A percentile compares a stretch with the other conserved stretches of the same genome.
Conservation (phyloP, 2,888 invertebrate genomes). For the Sesamia inferens region DNA sequence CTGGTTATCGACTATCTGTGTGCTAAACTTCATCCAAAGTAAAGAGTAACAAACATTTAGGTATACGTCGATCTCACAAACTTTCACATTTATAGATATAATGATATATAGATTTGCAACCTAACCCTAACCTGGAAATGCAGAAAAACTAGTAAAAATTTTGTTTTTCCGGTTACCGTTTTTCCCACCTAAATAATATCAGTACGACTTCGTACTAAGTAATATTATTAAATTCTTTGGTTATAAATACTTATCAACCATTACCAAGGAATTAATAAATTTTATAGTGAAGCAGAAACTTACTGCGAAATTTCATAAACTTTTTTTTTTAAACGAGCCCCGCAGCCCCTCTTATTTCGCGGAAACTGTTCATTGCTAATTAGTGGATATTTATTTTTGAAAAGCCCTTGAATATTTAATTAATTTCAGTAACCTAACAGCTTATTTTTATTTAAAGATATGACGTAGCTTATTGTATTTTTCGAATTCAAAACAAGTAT, state of each 20-base stretch:
- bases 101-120: too few relatives aligned
- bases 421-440: slow-evolving; percentile 46
- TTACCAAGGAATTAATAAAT: slow-evolving; percentile 2
- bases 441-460: slow-evolving; percentile 15
- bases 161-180: not conserved
- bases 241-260: too few relatives aligned
- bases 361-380: slow-evolving; percentile 42
- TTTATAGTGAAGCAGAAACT: slow-evolving; percentile 5
- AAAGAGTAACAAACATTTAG: too few relatives aligned
- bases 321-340: not conserved
- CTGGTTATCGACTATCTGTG: too few relatives aligned
- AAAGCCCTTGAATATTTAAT: slow-evolving; percentile 23
- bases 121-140: not conserved
- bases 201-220: not conserved
- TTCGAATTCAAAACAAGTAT: not conserved
- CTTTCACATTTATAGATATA: too few relatives aligned
- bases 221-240: too few relatives aligned
- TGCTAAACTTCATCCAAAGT: too few relatives aligned
- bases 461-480: not conserved
- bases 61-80: too few relatives aligned
- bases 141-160: not conserved
- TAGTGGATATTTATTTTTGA: slow-evolving; percentile 24
- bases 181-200: not conserved
- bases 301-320: slow-evolving; percentile 7
- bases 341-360: slow-evolving; percentile 6